A percentile compares a stretch with the other conserved stretches of the same genome.
Conservation (phyloP, 2,113 vertebrate species). For the Rhinolophus sinicus region DNA sequence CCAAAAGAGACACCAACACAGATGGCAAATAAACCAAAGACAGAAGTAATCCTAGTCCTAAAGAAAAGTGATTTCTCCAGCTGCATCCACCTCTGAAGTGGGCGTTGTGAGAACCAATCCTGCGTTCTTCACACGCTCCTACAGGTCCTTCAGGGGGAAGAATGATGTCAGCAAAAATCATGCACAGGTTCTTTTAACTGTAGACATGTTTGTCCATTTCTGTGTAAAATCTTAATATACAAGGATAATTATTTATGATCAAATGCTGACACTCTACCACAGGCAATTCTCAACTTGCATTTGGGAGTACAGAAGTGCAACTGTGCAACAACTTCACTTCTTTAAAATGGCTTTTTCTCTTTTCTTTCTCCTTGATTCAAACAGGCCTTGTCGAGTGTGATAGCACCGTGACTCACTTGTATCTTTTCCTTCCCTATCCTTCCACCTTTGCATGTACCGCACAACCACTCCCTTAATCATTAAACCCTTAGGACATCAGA, state of each 20-base stretch:
- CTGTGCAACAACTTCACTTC: too few species aligned
- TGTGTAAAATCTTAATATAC: background rate
- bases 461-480: too few species aligned
- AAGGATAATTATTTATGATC: background rate
- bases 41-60: conserved; percentile 58
- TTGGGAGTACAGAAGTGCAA: background rate
- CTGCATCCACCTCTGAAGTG: background rate
- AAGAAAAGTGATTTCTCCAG: conserved; percentile 44
- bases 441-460: too few species aligned
- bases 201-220: background rate
- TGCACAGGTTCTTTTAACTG: background rate
- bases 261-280: background rate
- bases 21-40: conserved; percentile 69
- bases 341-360: too few species aligned
- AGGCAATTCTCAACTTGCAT: background rate
- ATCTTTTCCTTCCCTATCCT: too few species aligned
- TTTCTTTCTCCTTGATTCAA: too few species aligned
- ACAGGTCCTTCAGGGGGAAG: background rate
- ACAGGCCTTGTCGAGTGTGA: too few species aligned
- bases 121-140: background rate
- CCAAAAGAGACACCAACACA: conserved; percentile 63
- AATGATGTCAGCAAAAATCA: background rate
- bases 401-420: too few species aligned
- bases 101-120: background rate
- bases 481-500: too few species aligned